These are phyloP conservation scores for Chrysolina haemoptera DNA, from an alignment of 2,888 invertebrate genomes.

Conservation along the genomic window DNA sequence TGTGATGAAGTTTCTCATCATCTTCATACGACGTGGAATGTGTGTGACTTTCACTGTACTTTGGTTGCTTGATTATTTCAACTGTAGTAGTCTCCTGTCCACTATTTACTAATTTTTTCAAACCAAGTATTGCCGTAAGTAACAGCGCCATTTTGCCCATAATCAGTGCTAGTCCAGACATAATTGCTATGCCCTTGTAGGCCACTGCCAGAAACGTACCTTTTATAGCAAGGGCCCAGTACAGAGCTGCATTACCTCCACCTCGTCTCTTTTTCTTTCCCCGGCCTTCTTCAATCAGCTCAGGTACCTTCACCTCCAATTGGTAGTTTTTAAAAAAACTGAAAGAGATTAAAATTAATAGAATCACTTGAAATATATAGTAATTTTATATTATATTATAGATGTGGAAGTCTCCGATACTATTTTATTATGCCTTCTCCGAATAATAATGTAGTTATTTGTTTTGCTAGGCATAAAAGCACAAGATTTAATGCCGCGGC, in stretches of 20 bases:
- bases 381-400: too few species aligned
- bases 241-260: slow-evolving; percentile 72
- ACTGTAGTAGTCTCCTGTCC: slow-evolving; percentile 86
- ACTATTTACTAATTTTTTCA: slow-evolving; percentile 83
- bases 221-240: slow-evolving; percentile 80
- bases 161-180: slow-evolving; percentile 86
- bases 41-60: slow-evolving; percentile 83
- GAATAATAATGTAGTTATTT: too few species aligned
- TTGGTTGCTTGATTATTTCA: slow-evolving; percentile 90
- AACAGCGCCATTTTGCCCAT: slow-evolving; percentile 89
- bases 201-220: slow-evolving; percentile 82
- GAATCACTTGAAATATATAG: too few species aligned
- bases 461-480: too few species aligned
- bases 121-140: slow-evolving; percentile 83
- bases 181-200: slow-evolving; percentile 80
- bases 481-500: too few species aligned
- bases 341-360: background rate
- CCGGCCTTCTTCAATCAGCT: slow-evolving; percentile 67
- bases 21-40: slow-evolving; percentile 73
- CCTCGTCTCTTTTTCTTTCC: slow-evolving; percentile 38
- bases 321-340: slow-evolving; percentile 77
- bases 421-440: too few species aligned
- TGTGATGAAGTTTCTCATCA: slow-evolving; percentile 51
- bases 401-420: too few species aligned
- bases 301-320: slow-evolving; percentile 63